These are phyloP conservation scores for Melikaiella ostensackeni DNA, from an alignment of 2,888 invertebrate genomes.

Conservation along the genomic window DNA sequence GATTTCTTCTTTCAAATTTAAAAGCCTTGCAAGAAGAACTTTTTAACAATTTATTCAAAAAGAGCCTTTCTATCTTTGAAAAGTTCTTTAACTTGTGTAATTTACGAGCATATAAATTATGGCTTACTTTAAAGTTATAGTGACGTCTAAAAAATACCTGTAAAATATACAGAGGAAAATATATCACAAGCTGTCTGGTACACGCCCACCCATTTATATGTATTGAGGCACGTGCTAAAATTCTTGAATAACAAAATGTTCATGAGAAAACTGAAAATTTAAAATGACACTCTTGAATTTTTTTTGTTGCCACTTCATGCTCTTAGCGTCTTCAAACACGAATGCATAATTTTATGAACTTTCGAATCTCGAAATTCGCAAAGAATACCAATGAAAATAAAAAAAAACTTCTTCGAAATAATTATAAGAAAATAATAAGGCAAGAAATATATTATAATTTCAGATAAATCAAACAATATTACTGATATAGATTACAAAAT, in stretches of 20 bases:
- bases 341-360: not conserved
- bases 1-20: too few relatives aligned
- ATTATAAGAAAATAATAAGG: too few relatives aligned
- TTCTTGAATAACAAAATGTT: not conserved
- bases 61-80: not conserved
- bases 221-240: not conserved
- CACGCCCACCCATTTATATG: slow-evolving; percentile 1
- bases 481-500: too few relatives aligned
- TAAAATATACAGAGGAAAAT: slow-evolving; percentile 1
- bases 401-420: not conserved
- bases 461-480: too few relatives aligned
- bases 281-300: too few relatives aligned
- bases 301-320: not conserved
- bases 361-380: not conserved
- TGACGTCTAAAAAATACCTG: not conserved
- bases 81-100: not conserved
- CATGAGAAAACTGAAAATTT: not conserved
- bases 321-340: not conserved
- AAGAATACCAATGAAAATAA: not conserved
- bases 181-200: not conserved
- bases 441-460: too few relatives aligned
- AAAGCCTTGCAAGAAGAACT: too few relatives aligned
- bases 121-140: not conserved
- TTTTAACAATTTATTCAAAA: not conserved
- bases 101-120: not conserved